Conservation (phyloP, 1,140 invertebrate species). For the Rhynchophorus ferrugineus region DNA sequence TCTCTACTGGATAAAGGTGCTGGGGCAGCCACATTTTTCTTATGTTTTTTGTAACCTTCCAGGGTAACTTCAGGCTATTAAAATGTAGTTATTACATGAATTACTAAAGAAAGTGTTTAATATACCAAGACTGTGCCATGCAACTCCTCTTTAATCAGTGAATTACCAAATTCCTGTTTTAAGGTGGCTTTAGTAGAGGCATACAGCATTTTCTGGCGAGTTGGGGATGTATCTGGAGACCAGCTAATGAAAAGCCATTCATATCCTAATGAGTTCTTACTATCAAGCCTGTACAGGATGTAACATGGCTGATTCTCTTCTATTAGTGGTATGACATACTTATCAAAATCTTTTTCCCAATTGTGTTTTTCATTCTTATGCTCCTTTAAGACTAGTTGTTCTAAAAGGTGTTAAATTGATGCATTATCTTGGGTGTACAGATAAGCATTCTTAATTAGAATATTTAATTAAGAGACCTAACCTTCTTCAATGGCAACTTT, state of each 20-base stretch:
- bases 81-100: too few relatives aligned
- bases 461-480: slow-evolving; percentile 42
- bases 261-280: slow-evolving; percentile 68
- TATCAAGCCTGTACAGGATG: slow-evolving; percentile 82
- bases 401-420: too few relatives aligned
- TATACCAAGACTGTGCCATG: slow-evolving; percentile 72
- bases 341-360: slow-evolving; percentile 87
- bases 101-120: too few relatives aligned
- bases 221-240: slow-evolving; percentile 83
- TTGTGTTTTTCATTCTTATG: slow-evolving; percentile 59
- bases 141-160: slow-evolving; percentile 84
- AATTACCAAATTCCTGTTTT: slow-evolving; percentile 91
- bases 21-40: slow-evolving; percentile 68
- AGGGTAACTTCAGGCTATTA: slow-evolving; percentile 77
- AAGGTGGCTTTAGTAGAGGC: slow-evolving; percentile 97
- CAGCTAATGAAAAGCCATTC: slow-evolving; percentile 94
- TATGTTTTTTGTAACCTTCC: slow-evolving; percentile 73
- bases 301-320: slow-evolving; percentile 89
- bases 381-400: slow-evolving; percentile 65
- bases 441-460: slow-evolving; percentile 11
- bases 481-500: slow-evolving; percentile 84
- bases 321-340: slow-evolving; percentile 65
- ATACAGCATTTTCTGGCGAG: slow-evolving; percentile 97
- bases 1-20: slow-evolving; percentile 84
- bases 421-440: too few relatives aligned